Base-by-base conservation (phyloP, 1,140 invertebrate species). In the Rhopalosiphum maidis region DNA sequence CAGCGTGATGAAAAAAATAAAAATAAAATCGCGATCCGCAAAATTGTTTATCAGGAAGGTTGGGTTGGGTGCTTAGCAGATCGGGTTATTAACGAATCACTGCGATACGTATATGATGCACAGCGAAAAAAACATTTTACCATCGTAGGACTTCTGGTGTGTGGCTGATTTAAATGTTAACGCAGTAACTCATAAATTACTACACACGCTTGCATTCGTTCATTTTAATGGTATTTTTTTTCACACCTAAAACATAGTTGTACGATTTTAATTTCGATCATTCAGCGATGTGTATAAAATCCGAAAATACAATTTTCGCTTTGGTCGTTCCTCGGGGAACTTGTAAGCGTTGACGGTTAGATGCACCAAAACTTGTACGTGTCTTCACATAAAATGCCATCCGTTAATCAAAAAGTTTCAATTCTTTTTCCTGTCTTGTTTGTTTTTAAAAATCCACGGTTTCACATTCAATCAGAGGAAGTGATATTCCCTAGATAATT, bases 401-500 rank as follows among this genome's bases (percentile, higher is more conserved):
- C 30, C 43, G 85, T 54, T 88, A 88, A 88, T 51, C 46, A 51
- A 88, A 88, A 88, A 88, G 85, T 88, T 88, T 88, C 48, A 37
- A 48, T 88, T 51, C 30, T 88, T n/a, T 54, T 87, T n/a, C 6
- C 43, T 21, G n/a, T 88, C 30, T 51, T 37, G 46, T 51, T 88
- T 88, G 25, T 88, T 88, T 88, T 54, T 86, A 46, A 88, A 87
- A 88, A 88, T 35, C 46, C 9, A 9, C n/a, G 30, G n/a, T 51
- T 88, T 88, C n/a, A 51, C 46, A 22, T 88, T 88, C 46, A 35
- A 88, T 37, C 87, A 15, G 15, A 77, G 4, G 15, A 18, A 5
- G 5, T 6, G 15, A 77, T 77, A 77, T 77, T 77, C 60, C 60
- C 60, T n/a, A 77, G 60, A 77, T 77, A 77, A 77, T 77, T 18